Conservation (phyloP, 2,888 invertebrate species). For the Phasia obesa region DNA sequence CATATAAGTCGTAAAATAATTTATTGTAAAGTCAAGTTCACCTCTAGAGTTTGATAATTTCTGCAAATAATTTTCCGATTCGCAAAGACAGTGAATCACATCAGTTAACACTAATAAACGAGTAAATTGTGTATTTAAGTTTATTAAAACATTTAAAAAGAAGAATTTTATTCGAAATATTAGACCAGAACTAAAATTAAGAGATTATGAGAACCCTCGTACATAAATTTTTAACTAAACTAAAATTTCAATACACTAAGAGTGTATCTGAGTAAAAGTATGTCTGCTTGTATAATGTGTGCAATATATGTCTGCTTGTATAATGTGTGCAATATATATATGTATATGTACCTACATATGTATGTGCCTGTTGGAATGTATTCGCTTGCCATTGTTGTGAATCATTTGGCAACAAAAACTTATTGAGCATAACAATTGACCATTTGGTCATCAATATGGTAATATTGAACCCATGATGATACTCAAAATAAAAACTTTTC, state of each 20-base stretch:
- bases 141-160: no score
- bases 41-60: no score
- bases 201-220: neutral
- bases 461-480: conserved; percentile 70
- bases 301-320: no score
- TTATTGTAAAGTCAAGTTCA: no score
- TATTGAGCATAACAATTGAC: conserved; percentile 70
- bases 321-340: neutral
- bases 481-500: conserved; percentile 59
- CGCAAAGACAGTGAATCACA: no score
- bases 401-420: conserved; percentile 69
- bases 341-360: no score
- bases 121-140: no score
- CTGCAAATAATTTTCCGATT: no score
- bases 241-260: neutral
- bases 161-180: no score
- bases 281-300: neutral
- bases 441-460: conserved; percentile 70
- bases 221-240: neutral
- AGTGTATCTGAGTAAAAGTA: neutral
- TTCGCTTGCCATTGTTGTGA: conserved; percentile 52
- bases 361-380: neutral
- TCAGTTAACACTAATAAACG: no score
- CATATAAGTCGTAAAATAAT: no score
- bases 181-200: no score